phyloP scores from a whole-genome alignment of 2,888 invertebrate genomes.

The Pantelozetes paolii region DNA sequence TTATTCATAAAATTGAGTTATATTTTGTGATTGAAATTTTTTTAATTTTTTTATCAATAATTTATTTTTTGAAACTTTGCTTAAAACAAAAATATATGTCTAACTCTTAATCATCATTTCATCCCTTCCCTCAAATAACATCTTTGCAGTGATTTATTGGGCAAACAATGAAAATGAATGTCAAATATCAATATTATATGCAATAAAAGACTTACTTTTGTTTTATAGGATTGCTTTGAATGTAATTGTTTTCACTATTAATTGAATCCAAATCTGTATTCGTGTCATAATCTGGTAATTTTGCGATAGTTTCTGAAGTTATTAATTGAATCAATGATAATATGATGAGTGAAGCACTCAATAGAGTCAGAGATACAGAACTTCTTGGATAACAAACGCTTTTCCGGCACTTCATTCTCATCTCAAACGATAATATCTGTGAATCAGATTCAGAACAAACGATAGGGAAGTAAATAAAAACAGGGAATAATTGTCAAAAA shows the following conservation, averaged over 20 bases:
- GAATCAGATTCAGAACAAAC: not conserved
- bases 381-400: slow-evolving; percentile 15
- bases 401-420: slow-evolving; percentile 20
- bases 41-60: too few relatives aligned
- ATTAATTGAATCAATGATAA: slow-evolving; percentile 27
- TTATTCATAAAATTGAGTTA: too few relatives aligned
- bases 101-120: too few relatives aligned
- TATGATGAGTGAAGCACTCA: slow-evolving; percentile 7
- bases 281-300: slow-evolving; percentile 7
- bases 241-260: slow-evolving; percentile 22
- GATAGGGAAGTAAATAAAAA: not conserved
- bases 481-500: not conserved
- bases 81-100: too few relatives aligned
- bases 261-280: slow-evolving; percentile 19
- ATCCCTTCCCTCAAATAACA: too few relatives aligned
- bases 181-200: too few relatives aligned
- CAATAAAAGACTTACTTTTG: slow-evolving; percentile 31
- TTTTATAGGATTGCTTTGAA: not conserved
- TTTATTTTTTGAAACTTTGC: too few relatives aligned
- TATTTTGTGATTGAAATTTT: too few relatives aligned
- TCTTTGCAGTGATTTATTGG: not conserved
- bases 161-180: not conserved
- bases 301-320: slow-evolving; percentile 14
- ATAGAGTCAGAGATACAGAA: slow-evolving; percentile 14
- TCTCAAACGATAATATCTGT: not conserved